A percentile compares a stretch with the other conserved stretches of the same genome.
Conservation (phyloP, 2,888 invertebrate species). For the Xanthia togata region DNA sequence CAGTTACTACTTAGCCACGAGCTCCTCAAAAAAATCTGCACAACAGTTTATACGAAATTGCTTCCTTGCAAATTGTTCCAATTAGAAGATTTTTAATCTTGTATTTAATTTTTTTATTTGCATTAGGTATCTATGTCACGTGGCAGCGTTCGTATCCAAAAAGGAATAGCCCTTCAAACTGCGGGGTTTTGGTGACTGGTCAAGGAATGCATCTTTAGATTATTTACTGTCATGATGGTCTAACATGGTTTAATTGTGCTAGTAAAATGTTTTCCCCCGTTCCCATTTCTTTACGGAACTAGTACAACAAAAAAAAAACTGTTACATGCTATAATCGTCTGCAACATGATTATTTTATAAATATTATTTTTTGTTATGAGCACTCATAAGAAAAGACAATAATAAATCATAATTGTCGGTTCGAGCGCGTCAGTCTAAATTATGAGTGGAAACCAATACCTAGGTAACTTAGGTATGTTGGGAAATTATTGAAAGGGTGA, state of each 20-base stretch:
- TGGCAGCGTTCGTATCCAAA: not conserved
- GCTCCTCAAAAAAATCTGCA: too few species aligned
- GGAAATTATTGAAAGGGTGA: not conserved
- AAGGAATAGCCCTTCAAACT: not conserved
- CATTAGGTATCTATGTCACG: not conserved
- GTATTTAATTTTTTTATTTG: not conserved
- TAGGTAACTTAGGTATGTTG: not conserved
- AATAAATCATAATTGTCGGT: not conserved
- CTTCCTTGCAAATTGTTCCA: too few species aligned
- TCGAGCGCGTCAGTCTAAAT: not conserved
- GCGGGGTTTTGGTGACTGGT: not conserved
- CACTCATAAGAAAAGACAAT: slow-evolving; percentile 6
- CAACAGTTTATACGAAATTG: too few species aligned
- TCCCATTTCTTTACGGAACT: not conserved
- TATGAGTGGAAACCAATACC: not conserved
- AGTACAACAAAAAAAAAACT: slow-evolving; percentile 19
- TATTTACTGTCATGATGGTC: too few species aligned
- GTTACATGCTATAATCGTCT: not conserved
- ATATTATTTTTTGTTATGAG: slow-evolving; percentile 4
- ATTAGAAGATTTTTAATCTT: too few species aligned
- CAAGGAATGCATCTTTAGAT: too few species aligned
- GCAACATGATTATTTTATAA: not conserved
- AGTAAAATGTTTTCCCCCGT: not conserved
- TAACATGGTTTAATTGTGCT: not conserved
- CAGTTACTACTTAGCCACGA: too few species aligned